Evolutionary conservation across 2,113 vertebrate species (phyloP).

Genomic region (Thymallus thymallus): DNA sequence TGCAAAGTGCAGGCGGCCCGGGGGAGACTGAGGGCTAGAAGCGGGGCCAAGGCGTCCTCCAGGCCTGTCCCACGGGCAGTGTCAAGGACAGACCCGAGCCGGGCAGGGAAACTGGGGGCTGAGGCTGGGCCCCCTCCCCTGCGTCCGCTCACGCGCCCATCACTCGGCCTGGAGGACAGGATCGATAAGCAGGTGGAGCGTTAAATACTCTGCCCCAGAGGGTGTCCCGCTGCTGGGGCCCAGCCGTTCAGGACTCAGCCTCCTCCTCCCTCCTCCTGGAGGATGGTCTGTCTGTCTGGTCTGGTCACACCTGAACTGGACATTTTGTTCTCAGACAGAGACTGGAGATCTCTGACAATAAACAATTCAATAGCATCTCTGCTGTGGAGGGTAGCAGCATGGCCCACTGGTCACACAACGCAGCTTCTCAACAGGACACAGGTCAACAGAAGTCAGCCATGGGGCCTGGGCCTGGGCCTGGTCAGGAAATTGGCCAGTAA

Average conservation of each 20-base stretch:
- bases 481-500: background rate
- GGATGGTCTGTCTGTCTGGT: background rate
- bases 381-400: conserved; percentile 18
- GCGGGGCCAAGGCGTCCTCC: conserved; percentile 60
- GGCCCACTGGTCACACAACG: conserved; percentile 35
- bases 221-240: conserved; percentile 64
- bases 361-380: conserved; percentile 66
- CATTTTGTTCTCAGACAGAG: conserved; percentile 42
- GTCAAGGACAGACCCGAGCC: conserved; percentile 74
- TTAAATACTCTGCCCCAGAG: conserved; percentile 75
- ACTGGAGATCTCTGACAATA: conserved; percentile 64
- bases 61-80: conserved; percentile 66
- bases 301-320: conserved; percentile 53
- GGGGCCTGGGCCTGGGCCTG: too few relatives aligned
- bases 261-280: background rate
- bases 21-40: conserved; percentile 50
- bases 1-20: conserved; percentile 74
- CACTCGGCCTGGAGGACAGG: conserved; percentile 49
- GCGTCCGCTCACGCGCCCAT: conserved; percentile 6
- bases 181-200: conserved; percentile 79
- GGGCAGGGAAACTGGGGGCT: conserved; percentile 58
- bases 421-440: conserved; percentile 50
- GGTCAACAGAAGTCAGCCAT: conserved; percentile 33
- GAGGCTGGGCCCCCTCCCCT: conserved; percentile 4
- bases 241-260: conserved; percentile 31